Base-by-base conservation (phyloP, 1,140 invertebrate genomes). In the Thaumetopoea pityocampa region DNA sequence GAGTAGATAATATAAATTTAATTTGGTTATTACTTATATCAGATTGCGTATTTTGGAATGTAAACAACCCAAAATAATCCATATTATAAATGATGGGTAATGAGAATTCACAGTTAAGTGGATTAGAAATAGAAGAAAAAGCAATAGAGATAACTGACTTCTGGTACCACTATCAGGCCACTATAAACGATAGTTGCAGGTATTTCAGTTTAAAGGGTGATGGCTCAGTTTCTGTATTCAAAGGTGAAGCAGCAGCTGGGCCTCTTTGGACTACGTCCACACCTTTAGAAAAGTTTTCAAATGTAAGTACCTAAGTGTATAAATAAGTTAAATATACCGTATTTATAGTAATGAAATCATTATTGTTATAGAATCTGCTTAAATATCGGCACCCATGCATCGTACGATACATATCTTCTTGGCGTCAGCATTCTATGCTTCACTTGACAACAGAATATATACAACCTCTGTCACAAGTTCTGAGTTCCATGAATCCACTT, bases 371-470 rank as follows among this genome's bases (percentile, higher is more conserved):
- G 94, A 94, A 93, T 84, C 87, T 94, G 11, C 91, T 92, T 86
- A 87, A 94, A 37, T 90, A 93, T 77, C 87, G 93, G 0, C 93
- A 95, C 85, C 93, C 93, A 1, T 92, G 89, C 50, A 94, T 95
- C 53, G 67, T 94, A 3, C 90, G 90, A 56, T 95, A 93, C 62
- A 87, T 94, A 44, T 90, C 90, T n/a, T 91, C 92, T 1, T 94
- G 93, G 92, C 88, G 88, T 24, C 90, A 93, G 60, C 88, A 89
- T 26, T 91, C 90, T 1, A 90, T 90, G 52, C 90, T 90, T 60
- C 89, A 91, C 76, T 83, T 95, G 30, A 92, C 91, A 3, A 94
- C 93, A 2, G 93, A 95, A 78, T 89, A 90, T 76, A 90, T 92
- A 0, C 88, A 87, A 42, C 92, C 93, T 3, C 74, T 95, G 2